These are phyloP conservation scores for Callyntrura sp. DNA, from an alignment of 2,888 invertebrate species.

Conservation along the genomic window DNA sequence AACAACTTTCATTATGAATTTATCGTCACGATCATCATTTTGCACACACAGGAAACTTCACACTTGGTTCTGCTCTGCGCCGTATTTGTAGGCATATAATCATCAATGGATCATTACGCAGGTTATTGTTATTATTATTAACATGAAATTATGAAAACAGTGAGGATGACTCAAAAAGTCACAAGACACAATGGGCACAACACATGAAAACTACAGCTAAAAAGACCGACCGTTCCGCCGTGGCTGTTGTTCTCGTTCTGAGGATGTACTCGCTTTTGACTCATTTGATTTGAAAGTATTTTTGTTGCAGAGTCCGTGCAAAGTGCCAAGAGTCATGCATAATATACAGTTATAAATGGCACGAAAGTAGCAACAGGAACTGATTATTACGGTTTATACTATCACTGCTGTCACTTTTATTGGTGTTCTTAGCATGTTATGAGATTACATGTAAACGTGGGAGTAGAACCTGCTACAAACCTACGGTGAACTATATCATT, in stretches of 20 bases:
- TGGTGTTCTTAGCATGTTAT: neutral
- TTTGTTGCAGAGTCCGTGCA: neutral
- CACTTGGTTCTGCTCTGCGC: neutral
- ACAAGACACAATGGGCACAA: conserved; percentile 18
- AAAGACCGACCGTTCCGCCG: neutral
- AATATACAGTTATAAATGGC: neutral
- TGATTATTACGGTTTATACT: neutral
- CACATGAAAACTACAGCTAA: neutral
- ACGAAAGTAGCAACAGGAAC: conserved; percentile 23
- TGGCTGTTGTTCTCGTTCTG: neutral
- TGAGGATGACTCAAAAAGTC: conserved; percentile 31
- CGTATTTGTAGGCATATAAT: conserved; percentile 9
- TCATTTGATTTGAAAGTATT: conserved; percentile 29
- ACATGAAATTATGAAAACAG: conserved; percentile 48
- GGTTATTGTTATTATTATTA: conserved; percentile 11
- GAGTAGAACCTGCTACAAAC: conserved; percentile 16
- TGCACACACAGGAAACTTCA: conserved; percentile 36
- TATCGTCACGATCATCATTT: conserved; percentile 48
- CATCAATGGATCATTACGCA: conserved; percentile 33
- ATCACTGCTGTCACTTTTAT: neutral
- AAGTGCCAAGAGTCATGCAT: conserved; percentile 33
- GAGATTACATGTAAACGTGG: too few species aligned
- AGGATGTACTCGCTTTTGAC: neutral
- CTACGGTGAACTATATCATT: neutral
- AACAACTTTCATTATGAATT: conserved; percentile 52